Conservation (phyloP, 2,113 vertebrate species). For the Saguinus midas region DNA sequence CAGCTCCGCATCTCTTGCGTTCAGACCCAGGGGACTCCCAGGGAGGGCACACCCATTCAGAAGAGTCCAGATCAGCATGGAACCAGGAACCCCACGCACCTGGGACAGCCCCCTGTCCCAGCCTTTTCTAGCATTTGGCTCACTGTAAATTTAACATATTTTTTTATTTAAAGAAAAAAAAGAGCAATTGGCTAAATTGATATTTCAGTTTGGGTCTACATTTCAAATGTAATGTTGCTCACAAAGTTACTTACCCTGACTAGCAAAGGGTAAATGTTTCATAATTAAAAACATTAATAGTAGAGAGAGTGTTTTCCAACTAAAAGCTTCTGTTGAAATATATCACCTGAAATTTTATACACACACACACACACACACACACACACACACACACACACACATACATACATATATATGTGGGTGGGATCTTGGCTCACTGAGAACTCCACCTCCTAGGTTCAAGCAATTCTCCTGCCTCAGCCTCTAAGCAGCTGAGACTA, state of each 20-base stretch:
- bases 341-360: background rate
- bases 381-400: too few relatives aligned
- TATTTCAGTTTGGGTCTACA: background rate
- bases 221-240: background rate
- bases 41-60: too few relatives aligned
- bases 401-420: too few relatives aligned
- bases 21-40: background rate
- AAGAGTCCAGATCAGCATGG: background rate
- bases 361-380: too few relatives aligned
- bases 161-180: background rate
- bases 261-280: background rate
- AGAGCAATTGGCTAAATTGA: background rate
- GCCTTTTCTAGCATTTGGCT: background rate
- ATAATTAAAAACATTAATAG: background rate
- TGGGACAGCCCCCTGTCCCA: background rate
- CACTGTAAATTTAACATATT: background rate
- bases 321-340: background rate
- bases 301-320: background rate
- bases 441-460: too few relatives aligned
- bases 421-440: too few relatives aligned
- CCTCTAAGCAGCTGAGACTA: too few relatives aligned
- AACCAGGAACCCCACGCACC: background rate
- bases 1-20: rapidly evolving
- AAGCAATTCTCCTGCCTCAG: too few relatives aligned
- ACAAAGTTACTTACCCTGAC: background rate